Percentiles rank a stretch among this genome's conserved stretches.
phyloP scores from a whole-genome alignment of 1,140 invertebrate species.

The Zaprionus africanus region DNA sequence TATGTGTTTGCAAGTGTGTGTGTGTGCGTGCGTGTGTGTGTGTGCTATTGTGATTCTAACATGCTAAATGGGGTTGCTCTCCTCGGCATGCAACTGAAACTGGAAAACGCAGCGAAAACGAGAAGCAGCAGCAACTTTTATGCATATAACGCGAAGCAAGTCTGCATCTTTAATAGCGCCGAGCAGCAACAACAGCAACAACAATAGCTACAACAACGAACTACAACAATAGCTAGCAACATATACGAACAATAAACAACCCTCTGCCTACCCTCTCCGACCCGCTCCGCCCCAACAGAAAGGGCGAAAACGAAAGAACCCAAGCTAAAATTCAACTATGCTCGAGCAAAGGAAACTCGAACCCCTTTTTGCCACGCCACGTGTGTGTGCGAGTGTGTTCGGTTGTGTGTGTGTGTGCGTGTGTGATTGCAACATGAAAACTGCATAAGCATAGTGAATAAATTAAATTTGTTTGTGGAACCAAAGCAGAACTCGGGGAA shows the following conservation, averaged over 20 bases:
- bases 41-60: conserved; percentile 25
- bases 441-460: conserved; percentile 25
- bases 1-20: conserved; percentile 33
- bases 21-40: conserved; percentile 31
- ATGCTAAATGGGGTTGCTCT: conserved; percentile 43
- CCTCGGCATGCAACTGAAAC: conserved; percentile 36
- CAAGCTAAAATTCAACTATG: conserved; percentile 16
- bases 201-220: conserved; percentile 39
- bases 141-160: conserved; percentile 61
- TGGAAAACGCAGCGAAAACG: conserved; percentile 46
- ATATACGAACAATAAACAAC: conserved; percentile 41
- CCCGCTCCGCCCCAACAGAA: conserved; percentile 12
- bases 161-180: conserved; percentile 72
- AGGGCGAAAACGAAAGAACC: conserved; percentile 1
- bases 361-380: conserved; percentile 29
- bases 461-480: conserved; percentile 3
- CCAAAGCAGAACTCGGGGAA: not conserved
- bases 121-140: conserved; percentile 54
- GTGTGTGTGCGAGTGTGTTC: conserved; percentile 22
- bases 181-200: conserved; percentile 43
- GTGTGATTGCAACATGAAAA: conserved; percentile 33
- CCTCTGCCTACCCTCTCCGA: conserved; percentile 12
- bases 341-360: conserved; percentile 11
- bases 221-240: conserved; percentile 38
- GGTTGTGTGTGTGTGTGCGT: conserved; percentile 26